phyloP scores from a whole-genome alignment of 2,113 vertebrate species.

The Pangasianodon hypophthalmus region DNA sequence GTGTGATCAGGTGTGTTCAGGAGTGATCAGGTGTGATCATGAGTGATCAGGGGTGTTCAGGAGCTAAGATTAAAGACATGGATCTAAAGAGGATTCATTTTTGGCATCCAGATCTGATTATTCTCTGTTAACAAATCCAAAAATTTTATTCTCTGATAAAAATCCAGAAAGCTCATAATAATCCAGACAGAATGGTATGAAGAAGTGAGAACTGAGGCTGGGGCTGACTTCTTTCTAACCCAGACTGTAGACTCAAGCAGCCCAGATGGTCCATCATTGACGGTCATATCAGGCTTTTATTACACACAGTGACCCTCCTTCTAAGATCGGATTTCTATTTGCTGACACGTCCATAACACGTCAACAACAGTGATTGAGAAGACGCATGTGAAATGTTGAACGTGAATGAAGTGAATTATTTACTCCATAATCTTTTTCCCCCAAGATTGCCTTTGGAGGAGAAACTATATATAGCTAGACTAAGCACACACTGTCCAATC shows the following conservation, averaged over 20 bases:
- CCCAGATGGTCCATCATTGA: background rate
- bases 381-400: background rate
- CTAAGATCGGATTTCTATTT: background rate
- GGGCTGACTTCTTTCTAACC: background rate
- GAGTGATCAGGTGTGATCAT: too few relatives aligned
- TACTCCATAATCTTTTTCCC: too few relatives aligned
- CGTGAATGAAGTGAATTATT: background rate
- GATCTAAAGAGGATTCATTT: background rate
- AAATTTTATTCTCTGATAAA: too few relatives aligned
- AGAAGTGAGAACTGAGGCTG: background rate
- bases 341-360: background rate
- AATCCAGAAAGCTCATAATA: background rate
- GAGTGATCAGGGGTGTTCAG: background rate
- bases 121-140: background rate
- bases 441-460: too few relatives aligned
- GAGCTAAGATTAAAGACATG: background rate
- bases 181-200: background rate
- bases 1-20: too few relatives aligned
- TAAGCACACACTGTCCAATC: too few relatives aligned
- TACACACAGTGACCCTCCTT: background rate
- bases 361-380: background rate
- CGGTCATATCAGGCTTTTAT: background rate
- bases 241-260: background rate
- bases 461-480: too few relatives aligned
- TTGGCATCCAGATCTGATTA: background rate